Evolutionary conservation across 2,797 vertebrate genomes (phyloP), one percentile per base, ranked within the genome.

Genomic region (Distichodus sexfasciatus): DNA sequence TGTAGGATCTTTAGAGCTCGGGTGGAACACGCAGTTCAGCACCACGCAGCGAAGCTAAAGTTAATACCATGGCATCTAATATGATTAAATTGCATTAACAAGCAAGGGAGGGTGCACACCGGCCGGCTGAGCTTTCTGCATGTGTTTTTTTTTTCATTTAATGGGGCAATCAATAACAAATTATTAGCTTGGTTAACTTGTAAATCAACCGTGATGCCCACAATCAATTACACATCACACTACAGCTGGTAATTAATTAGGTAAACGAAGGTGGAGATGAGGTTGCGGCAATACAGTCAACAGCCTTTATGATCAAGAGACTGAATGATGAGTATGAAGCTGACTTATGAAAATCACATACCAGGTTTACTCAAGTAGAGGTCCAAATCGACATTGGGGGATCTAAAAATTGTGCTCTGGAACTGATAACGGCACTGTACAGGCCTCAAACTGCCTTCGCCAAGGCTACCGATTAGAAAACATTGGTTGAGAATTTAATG

Each of bases 161-260:
- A 87, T 84, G 80, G 70, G 70, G 68, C 70, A 76, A 90, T 91
- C 88, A 85, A 90, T 89, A 88, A 83, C 77, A 82, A 79, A 88
- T 89, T 85, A 91, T 87, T 84, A 89, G 87, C 86, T 80, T 79
- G 79, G 85, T 85, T 90, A 84, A 86, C 78, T 83, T 85, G 78
- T 79, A 87, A 88, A 87, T 88, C 82, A 84, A 82, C 77, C 84
- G 81, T 67, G 79, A 75, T 82, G 77, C 79, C 80, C 66, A 73
- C 79, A 82, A 87, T 88, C 86, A 87, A 86, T 89, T 85, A 85
- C 69, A 70, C 60, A 54, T 73, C 35, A 23, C 62, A 69, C 61
- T 85, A 78, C 78, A 79, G 81, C 69, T 68, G 77, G 60, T 80
- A 77, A 81, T 80, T 81, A 86, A 87, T 88, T 81, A 89, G 82